Evolutionary conservation across 2,113 vertebrate species (phyloP).

Genomic region (Stigmatopora nigra): DNA sequence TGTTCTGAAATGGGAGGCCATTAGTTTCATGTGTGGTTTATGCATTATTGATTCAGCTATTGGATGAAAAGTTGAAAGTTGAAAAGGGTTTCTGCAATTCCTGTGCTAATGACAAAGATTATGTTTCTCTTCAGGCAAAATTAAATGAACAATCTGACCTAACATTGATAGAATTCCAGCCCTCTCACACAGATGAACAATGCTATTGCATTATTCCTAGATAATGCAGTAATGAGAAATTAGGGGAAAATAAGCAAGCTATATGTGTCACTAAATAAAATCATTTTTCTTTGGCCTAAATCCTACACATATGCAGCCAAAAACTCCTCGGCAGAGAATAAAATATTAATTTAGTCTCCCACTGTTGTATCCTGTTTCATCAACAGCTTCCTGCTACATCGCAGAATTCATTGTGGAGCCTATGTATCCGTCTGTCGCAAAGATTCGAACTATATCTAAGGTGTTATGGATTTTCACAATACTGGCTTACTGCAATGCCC

Average conservation of each 20-base stretch:
- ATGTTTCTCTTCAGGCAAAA: not conserved
- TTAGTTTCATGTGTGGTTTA: constrained; percentile 14
- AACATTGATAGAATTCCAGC: not conserved
- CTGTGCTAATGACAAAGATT: constrained; percentile 7
- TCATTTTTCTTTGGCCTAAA: not conserved
- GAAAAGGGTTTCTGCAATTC: constrained; percentile 14
- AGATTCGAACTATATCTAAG: too few species aligned
- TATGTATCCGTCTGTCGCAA: not conserved
- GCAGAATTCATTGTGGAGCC: not conserved
- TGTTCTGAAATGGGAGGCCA: constrained; percentile 23
- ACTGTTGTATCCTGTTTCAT: not conserved
- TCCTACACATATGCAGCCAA: not conserved
- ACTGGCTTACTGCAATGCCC: too few species aligned
- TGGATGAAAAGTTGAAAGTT: constrained; percentile 7
- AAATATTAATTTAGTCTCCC: not conserved
- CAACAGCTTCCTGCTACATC: not conserved
- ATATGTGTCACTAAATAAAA: not conserved
- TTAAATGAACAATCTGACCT: not conserved
- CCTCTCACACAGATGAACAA: not conserved
- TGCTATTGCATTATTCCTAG: not conserved
- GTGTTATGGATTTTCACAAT: too few species aligned
- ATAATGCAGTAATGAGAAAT: not conserved
- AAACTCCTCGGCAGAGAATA: not conserved
- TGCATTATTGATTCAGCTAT: constrained; percentile 23
- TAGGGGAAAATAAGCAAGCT: not conserved